phyloP scores from a whole-genome alignment of 2,888 invertebrate genomes.

The Hypolimnas misippus region DNA sequence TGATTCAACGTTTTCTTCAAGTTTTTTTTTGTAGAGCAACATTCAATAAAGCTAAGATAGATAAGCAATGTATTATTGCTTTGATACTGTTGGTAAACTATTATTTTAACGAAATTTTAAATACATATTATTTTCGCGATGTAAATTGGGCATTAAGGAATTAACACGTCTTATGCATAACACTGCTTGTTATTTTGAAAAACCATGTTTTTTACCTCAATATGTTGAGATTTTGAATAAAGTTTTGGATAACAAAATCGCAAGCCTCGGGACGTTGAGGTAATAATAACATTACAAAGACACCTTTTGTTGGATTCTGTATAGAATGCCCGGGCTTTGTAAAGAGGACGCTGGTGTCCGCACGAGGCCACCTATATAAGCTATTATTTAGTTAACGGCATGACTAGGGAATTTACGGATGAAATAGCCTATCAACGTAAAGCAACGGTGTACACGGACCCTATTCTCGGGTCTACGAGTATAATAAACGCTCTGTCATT shows the following conservation, averaged over 20 bases:
- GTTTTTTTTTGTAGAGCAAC: no score
- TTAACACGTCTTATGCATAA: no score
- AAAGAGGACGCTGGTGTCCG: slow-evolving; percentile 4
- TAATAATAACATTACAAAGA: slow-evolving; percentile 2
- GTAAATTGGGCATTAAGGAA: no score
- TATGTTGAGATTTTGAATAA: background rate
- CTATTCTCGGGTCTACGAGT: slow-evolving; percentile 1
- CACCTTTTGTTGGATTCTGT: background rate
- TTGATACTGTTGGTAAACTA: no score
- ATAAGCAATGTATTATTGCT: no score
- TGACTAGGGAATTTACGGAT: slow-evolving; percentile 10
- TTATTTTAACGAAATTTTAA: no score
- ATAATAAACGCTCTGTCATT: slow-evolving; percentile 6
- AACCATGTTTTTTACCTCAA: no score
- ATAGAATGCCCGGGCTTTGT: slow-evolving; percentile 5
- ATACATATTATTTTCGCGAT: no score
- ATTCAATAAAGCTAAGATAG: no score
- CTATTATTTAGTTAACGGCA: slow-evolving; percentile 15
- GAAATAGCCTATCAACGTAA: slow-evolving; percentile 10
- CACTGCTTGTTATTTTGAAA: no score
- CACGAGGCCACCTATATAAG: slow-evolving; percentile 3
- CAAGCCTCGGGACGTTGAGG: background rate
- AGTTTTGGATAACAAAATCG: background rate
- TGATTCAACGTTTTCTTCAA: no score
- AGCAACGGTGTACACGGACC: background rate